A percentile compares a stretch with the other conserved stretches of the same genome.
phyloP scores from a whole-genome alignment of 2,888 invertebrate species.

The Aporophyla nigra region DNA sequence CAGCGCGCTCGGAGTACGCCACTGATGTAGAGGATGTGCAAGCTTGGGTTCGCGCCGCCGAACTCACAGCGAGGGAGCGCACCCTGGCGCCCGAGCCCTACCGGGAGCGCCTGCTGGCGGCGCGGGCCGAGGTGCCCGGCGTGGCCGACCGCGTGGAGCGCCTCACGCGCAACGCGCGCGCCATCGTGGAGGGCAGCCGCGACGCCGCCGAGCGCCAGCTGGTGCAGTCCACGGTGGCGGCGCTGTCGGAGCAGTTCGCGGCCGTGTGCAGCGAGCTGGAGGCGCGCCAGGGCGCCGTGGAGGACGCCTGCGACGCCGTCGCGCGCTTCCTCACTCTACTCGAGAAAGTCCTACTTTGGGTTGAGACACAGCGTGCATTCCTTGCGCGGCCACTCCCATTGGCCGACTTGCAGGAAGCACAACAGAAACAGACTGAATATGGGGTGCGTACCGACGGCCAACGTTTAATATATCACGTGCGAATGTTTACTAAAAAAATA shows the following conservation, averaged over 20 bases:
- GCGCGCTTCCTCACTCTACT: slow-evolving; percentile 96
- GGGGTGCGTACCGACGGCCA: slow-evolving; percentile 89
- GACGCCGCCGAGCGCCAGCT: slow-evolving; percentile 94
- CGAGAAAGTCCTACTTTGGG: slow-evolving; percentile 96
- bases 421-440: slow-evolving; percentile 96
- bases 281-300: slow-evolving; percentile 95
- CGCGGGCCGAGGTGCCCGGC: slow-evolving; percentile 94
- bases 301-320: slow-evolving; percentile 97
- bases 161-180: slow-evolving; percentile 94
- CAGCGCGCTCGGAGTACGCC: slow-evolving; percentile 95
- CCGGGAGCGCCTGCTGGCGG: slow-evolving; percentile 94
- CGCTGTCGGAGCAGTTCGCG: slow-evolving; percentile 94
- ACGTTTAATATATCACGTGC: not conserved
- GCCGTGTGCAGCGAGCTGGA: slow-evolving; percentile 95
- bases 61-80: slow-evolving; percentile 95
- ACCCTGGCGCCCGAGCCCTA: slow-evolving; percentile 94
- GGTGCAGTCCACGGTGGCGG: slow-evolving; percentile 94
- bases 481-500: slow-evolving; percentile 30
- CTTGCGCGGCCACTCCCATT: slow-evolving; percentile 95
- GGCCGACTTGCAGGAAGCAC: slow-evolving; percentile 94
- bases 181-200: slow-evolving; percentile 95
- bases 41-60: slow-evolving; percentile 96
- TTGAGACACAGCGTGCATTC: slow-evolving; percentile 95
- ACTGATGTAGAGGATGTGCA: slow-evolving; percentile 95
- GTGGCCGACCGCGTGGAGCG: slow-evolving; percentile 95